Conservation (phyloP, 2,888 invertebrate species). For the Bimastos eiseni region DNA sequence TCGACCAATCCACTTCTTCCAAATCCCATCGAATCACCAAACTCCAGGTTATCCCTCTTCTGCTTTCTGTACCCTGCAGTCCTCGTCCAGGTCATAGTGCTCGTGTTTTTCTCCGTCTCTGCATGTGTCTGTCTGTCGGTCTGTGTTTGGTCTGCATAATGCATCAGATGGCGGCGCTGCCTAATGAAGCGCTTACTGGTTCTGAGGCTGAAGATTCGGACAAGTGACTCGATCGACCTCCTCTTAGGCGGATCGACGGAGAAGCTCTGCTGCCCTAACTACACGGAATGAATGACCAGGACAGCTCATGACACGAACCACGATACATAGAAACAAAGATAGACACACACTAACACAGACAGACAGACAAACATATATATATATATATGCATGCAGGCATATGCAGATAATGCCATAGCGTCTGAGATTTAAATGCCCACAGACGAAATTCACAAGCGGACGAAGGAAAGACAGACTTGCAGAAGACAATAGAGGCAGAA, state of each 20-base stretch:
- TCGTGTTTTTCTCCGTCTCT: neutral
- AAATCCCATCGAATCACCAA: neutral
- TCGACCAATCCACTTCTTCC: neutral
- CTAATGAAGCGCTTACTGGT: slow-evolving; percentile 1
- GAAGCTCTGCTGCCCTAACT: slow-evolving; percentile 4
- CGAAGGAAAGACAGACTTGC: neutral
- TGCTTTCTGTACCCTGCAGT: neutral
- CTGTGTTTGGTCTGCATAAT: neutral
- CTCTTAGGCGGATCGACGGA: neutral
- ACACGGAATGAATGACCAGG: neutral
- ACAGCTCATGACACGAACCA: neutral
- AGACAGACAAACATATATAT: neutral
- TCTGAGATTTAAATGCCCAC: neutral
- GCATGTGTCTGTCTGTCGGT: neutral
- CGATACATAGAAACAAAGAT: neutral
- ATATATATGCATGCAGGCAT: neutral
- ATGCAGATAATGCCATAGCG: neutral
- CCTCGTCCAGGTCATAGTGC: neutral
- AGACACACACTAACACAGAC: neutral
- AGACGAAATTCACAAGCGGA: neutral
- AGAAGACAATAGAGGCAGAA: neutral
- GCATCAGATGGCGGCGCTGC: slow-evolving; percentile 1
- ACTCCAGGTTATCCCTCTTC: neutral
- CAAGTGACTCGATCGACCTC: neutral
- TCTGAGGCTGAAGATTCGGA: neutral